Evolutionary conservation across 2,888 invertebrate species (phyloP).

Genomic region (Rhynchonema sp.): DNA sequence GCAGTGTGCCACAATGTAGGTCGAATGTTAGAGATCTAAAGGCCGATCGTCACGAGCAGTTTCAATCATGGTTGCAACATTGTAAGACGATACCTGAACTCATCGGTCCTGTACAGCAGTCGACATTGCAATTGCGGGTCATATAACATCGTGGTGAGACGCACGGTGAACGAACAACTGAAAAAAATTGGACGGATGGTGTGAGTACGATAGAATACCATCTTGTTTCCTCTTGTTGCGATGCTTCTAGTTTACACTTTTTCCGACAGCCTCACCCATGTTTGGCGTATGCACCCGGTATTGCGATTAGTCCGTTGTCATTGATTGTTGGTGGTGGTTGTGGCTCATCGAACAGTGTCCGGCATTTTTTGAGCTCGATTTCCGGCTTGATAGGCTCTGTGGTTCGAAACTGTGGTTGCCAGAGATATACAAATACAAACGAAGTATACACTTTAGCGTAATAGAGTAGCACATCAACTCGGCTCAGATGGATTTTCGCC

Average conservation of each 20-base stretch:
- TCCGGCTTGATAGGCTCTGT: too few relatives aligned
- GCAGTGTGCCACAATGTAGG: background rate
- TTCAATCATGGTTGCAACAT: background rate
- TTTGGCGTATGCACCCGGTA: background rate
- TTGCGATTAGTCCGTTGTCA: background rate
- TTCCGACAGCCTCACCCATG: background rate
- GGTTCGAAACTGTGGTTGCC: too few relatives aligned
- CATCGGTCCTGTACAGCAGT: background rate
- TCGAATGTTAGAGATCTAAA: background rate
- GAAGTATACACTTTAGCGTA: too few relatives aligned
- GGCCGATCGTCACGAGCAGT: too few relatives aligned
- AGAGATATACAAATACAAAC: too few relatives aligned
- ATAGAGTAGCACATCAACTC: too few relatives aligned
- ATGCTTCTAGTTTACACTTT: too few relatives aligned
- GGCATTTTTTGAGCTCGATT: background rate
- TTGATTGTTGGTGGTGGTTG: background rate
- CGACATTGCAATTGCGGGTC: background rate
- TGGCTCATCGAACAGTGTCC: background rate
- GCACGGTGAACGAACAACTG: background rate
- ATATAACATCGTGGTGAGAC: background rate
- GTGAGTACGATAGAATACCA: too few relatives aligned
- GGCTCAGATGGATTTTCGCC: too few relatives aligned
- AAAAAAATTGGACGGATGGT: too few relatives aligned
- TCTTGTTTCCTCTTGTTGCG: too few relatives aligned
- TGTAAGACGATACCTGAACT: background rate